Percentiles rank a stretch among this genome's conserved stretches.
phyloP scores from a whole-genome alignment of 2,888 invertebrate species.

The Netelia melanura region DNA sequence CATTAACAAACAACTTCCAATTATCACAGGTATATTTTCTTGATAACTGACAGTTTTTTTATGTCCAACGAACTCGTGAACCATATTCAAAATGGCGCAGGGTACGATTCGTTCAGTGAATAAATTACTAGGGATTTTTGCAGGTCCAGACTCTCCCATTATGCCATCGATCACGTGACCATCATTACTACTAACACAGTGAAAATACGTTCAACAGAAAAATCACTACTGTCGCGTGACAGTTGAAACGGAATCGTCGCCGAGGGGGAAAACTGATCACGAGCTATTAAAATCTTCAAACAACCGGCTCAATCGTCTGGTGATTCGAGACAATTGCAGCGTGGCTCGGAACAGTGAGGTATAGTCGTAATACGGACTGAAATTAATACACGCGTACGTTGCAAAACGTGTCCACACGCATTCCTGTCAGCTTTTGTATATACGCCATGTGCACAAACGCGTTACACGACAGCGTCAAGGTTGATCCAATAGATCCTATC shows the following conservation, averaged over 20 bases:
- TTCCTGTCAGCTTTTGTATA: neutral
- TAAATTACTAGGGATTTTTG: too few species aligned
- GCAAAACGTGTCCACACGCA: neutral
- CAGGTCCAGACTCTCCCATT: too few species aligned
- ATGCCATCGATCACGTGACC: too few species aligned
- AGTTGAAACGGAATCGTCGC: neutral
- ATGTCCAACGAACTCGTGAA: neutral
- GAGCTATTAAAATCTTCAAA: slow-evolving; percentile 56
- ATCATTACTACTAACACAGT: too few species aligned
- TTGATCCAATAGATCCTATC: slow-evolving; percentile 76
- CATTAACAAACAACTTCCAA: slow-evolving; percentile 20
- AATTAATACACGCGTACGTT: neutral
- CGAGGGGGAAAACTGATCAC: slow-evolving; percentile 48
- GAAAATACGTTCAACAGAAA: too few species aligned
- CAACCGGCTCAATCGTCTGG: slow-evolving; percentile 52
- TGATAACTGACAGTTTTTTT: neutral
- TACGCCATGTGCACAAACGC: neutral
- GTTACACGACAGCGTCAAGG: slow-evolving; percentile 77
- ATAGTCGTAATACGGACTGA: slow-evolving; percentile 15
- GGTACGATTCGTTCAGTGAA: too few species aligned
- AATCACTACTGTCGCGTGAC: too few species aligned
- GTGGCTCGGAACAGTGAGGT: slow-evolving; percentile 38
- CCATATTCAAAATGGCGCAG: too few species aligned
- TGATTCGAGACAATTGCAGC: slow-evolving; percentile 72
- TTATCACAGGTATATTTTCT: neutral